A percentile compares a stretch with the other conserved stretches of the same genome.
These are phyloP conservation scores for Notechis scutatus DNA, from an alignment of 2,113 vertebrate genomes.

Conservation along the genomic window DNA sequence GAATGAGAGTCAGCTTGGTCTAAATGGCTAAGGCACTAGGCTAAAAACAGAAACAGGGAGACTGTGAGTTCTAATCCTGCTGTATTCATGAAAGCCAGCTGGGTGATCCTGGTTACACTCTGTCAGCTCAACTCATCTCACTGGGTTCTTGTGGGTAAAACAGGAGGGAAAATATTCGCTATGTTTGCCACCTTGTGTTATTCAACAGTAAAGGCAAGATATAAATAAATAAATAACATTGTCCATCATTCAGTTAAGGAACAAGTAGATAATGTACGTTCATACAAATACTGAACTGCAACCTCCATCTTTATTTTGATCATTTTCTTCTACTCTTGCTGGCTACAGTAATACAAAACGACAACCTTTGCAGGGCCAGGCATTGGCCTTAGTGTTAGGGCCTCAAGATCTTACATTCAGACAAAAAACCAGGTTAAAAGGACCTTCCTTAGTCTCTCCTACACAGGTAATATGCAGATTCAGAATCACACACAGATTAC, in stretches of 20 bases:
- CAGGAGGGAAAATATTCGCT: neutral
- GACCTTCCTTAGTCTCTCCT: neutral
- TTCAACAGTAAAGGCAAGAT: neutral
- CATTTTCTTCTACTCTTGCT: neutral
- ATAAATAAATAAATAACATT: slow-evolving; percentile 23
- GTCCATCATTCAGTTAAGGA: slow-evolving; percentile 33
- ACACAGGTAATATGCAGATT: neutral
- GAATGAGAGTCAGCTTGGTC: slow-evolving; percentile 1
- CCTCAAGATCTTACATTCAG: neutral
- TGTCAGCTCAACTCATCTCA: neutral
- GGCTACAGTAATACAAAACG: neutral
- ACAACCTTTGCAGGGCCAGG: neutral
- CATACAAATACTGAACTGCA: neutral
- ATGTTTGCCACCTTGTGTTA: neutral
- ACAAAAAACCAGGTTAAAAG: neutral
- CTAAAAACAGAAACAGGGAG: neutral
- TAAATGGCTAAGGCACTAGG: neutral
- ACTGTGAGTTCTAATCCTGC: neutral
- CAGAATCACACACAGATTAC: neutral
- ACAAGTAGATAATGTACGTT: neutral
- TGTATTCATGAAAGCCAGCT: neutral
- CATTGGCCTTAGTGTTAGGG: neutral
- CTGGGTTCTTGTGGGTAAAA: neutral
- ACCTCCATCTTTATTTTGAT: neutral
- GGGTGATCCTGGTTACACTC: neutral